Evolutionary conservation across 2,797 vertebrate species (phyloP).

Genomic region (Naso thynnoides): DNA sequence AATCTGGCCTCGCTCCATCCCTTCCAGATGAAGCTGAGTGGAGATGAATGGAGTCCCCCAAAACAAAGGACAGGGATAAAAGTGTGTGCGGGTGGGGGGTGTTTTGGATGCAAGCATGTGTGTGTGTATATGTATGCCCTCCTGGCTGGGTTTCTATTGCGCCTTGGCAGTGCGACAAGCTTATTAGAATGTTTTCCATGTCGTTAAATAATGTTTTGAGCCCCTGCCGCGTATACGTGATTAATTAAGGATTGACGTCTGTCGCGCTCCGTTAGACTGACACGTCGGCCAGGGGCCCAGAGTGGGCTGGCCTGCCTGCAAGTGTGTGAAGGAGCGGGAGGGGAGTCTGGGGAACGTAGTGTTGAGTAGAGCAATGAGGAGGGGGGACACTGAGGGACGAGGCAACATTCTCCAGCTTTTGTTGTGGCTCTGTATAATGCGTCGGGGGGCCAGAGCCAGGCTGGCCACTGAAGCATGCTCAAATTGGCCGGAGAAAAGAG

Average conservation of each 20-base stretch:
- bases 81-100: constrained; percentile 47
- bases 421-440: constrained; percentile 83
- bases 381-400: constrained; percentile 71
- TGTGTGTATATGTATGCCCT: constrained; percentile 49
- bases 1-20: constrained; percentile 60
- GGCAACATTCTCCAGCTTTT: constrained; percentile 84
- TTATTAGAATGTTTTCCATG: constrained; percentile 87
- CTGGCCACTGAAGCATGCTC: constrained; percentile 85
- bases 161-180: constrained; percentile 82
- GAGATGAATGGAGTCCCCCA: constrained; percentile 67
- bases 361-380: constrained; percentile 81
- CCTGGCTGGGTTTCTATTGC: constrained; percentile 75
- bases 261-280: constrained; percentile 80
- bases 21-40: constrained; percentile 63
- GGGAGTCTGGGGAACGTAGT: constrained; percentile 73
- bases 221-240: constrained; percentile 80
- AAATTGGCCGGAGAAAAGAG: constrained; percentile 86
- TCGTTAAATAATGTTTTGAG: constrained; percentile 85
- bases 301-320: constrained; percentile 60
- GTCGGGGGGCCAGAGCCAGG: constrained; percentile 79
- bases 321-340: constrained; percentile 76
- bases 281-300: constrained; percentile 75
- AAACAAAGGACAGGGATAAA: constrained; percentile 74
- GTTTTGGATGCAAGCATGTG: constrained; percentile 51
- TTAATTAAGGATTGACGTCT: constrained; percentile 85